These are phyloP conservation scores for Parazoanthus atlanticus DNA, from an alignment of 92 coral and sea anemone genomes.

Conservation along the genomic window DNA sequence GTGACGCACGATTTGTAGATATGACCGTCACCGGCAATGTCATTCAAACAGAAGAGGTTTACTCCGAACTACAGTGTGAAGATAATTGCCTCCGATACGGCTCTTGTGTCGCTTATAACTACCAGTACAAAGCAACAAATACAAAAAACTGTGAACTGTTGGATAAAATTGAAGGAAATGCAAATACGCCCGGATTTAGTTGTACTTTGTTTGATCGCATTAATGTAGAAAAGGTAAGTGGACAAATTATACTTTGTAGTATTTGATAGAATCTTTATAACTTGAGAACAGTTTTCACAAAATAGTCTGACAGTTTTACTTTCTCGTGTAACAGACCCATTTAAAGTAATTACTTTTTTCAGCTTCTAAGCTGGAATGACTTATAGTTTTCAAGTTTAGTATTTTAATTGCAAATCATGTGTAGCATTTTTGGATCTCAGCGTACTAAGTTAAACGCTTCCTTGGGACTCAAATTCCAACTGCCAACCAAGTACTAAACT, in stretches of 20 bases:
- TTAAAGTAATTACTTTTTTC: no score
- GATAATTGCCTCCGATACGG: conserved; percentile 50
- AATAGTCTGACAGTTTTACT: neutral
- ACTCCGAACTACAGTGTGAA: conserved; percentile 62
- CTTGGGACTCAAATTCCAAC: no score
- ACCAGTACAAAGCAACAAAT: conserved; percentile 21
- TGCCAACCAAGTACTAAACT: no score
- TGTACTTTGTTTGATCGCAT: conserved; percentile 56
- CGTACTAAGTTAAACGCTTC: no score
- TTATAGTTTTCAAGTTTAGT: no score
- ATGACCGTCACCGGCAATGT: conserved; percentile 48
- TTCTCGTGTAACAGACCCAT: neutral
- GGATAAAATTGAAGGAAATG: conserved; percentile 15
- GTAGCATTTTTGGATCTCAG: no score
- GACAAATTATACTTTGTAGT: neutral
- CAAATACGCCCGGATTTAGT: conserved; percentile 25
- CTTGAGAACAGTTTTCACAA: neutral
- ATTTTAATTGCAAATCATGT: no score
- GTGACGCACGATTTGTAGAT: conserved; percentile 40
- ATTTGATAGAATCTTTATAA: no score
- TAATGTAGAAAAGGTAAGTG: conserved; percentile 46
- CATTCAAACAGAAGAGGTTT: conserved; percentile 36
- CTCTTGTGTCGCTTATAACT: conserved; percentile 59
- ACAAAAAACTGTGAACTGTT: conserved; percentile 44
- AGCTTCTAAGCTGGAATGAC: no score